Evolutionary conservation across 2,888 invertebrate genomes (phyloP), one percentile per base, ranked within the genome.

Genomic region (Sphaerophoria taeniata): DNA sequence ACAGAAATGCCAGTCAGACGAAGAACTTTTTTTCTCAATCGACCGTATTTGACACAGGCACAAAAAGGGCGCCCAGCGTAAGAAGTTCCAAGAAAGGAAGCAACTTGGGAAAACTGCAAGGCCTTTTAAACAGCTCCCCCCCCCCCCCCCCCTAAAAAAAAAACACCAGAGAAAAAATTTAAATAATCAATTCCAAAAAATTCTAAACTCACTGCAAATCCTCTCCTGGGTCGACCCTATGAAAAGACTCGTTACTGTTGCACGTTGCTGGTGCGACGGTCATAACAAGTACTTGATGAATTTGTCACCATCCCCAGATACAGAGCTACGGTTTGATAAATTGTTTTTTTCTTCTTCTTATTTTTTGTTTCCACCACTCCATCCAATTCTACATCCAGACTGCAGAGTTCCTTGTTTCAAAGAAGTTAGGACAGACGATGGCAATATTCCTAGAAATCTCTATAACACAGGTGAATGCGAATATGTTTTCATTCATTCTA

Each of bases 211-310:
- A 33, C 4, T 6, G 4, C 0, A 4, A 33, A 39, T 43, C 60
- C 60, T 1, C 12, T 6, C 58, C 14, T 60, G 60, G 24, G 6
- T 4, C 24, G 60, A 39, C 24, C 39, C 60, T 24, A 71, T 49
- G 73, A 80, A 81, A 85, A 81, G 76, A 81, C 81, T 85, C 75
- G 84, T 75, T 72, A 73, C 61, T 53, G 76, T 70, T 81, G 73
- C 73, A 70, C 73, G 81, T 63, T 85, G 65, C 53, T 81, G 67
- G 75, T 76, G 81, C 73, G 73, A 81, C 81, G 73, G 73, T 65
- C 70, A 24, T 85, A 80, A 81, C 85, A 85, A 85, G 81, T 81
- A 69, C 81, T 69, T 85, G 81, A 85, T 85, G 85, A 85, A 85
- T 85, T 85, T 85, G 81, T 85, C 85, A 85, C 85, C 81, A 85